Evolutionary conservation across 2,888 invertebrate species (phyloP).

Genomic region (Megamerina dolium): DNA sequence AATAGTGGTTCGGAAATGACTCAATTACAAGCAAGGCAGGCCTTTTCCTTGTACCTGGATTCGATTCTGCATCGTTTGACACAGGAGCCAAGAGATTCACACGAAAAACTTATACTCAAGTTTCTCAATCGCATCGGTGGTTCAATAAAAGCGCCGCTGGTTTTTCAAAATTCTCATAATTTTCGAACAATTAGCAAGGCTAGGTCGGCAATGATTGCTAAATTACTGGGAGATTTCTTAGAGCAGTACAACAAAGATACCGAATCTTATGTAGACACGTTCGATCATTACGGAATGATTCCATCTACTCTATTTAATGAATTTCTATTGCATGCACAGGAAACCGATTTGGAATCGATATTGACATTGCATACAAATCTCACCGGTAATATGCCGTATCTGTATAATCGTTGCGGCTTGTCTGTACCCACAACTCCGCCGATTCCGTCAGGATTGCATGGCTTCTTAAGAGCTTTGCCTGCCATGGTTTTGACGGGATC

Average conservation of each 20-base stretch:
- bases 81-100: slow-evolving; percentile 42
- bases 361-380: slow-evolving; percentile 45
- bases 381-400: slow-evolving; percentile 46
- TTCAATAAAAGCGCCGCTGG: slow-evolving; percentile 63
- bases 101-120: slow-evolving; percentile 61
- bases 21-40: slow-evolving; percentile 63
- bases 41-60: slow-evolving; percentile 71
- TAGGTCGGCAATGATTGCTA: slow-evolving; percentile 75
- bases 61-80: slow-evolving; percentile 66
- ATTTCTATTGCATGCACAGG: slow-evolving; percentile 56
- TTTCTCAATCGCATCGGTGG: slow-evolving; percentile 70
- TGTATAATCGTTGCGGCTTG: slow-evolving; percentile 44
- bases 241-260: slow-evolving; percentile 79
- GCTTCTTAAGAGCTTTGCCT: slow-evolving; percentile 47
- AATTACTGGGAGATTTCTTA: slow-evolving; percentile 74
- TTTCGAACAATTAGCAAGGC: slow-evolving; percentile 72
- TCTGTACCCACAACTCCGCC: slow-evolving; percentile 45
- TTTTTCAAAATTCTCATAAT: slow-evolving; percentile 52
- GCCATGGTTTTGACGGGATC: slow-evolving; percentile 39
- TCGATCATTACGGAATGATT: slow-evolving; percentile 57
- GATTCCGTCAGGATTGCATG: slow-evolving; percentile 47
- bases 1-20: slow-evolving; percentile 60
- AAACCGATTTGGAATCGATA: slow-evolving; percentile 44
- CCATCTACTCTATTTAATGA: slow-evolving; percentile 55
- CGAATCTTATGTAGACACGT: slow-evolving; percentile 67